Evolutionary conservation across 1,140 invertebrate genomes (phyloP).

Genomic region (Doryteuthis pealeii): DNA sequence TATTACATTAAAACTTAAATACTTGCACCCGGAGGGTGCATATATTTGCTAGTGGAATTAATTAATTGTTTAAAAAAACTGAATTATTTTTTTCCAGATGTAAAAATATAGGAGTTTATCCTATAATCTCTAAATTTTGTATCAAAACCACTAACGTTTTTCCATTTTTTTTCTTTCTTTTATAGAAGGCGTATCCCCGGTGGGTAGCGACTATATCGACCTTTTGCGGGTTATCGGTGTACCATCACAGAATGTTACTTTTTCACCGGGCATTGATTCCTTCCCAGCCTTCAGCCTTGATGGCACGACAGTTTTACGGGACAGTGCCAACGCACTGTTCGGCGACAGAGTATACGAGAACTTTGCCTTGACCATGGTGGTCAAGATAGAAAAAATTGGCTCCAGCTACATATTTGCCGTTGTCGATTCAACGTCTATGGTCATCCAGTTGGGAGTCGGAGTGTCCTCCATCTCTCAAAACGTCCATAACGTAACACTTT

Average conservation of each 20-base stretch:
- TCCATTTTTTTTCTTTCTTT: not conserved
- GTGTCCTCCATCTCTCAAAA: conserved; percentile 16
- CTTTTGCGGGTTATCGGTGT: conserved; percentile 34
- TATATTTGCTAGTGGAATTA: no score
- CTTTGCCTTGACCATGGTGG: conserved; percentile 33
- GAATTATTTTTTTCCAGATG: no score
- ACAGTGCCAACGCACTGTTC: conserved; percentile 27
- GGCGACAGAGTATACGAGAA: conserved; percentile 27
- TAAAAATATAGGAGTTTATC: no score
- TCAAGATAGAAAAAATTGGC: conserved; percentile 19
- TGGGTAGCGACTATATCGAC: conserved; percentile 17
- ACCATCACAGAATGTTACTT: conserved; percentile 24
- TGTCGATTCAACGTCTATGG: conserved; percentile 35
- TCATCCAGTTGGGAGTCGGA: conserved; percentile 37
- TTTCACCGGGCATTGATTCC: conserved; percentile 29
- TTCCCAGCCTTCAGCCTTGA: conserved; percentile 32
- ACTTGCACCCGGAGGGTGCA: no score
- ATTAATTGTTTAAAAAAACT: no score
- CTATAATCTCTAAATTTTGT: no score
- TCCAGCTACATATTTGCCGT: conserved; percentile 40
- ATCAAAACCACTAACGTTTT: no score
- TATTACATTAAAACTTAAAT: no score
- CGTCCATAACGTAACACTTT: conserved; percentile 24
- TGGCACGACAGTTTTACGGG: conserved; percentile 25
- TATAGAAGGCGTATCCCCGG: not conserved